Evolutionary conservation across 2,797 vertebrate species (phyloP), one percentile per base, ranked within the genome.

Genomic region (Scarus forsteni): DNA sequence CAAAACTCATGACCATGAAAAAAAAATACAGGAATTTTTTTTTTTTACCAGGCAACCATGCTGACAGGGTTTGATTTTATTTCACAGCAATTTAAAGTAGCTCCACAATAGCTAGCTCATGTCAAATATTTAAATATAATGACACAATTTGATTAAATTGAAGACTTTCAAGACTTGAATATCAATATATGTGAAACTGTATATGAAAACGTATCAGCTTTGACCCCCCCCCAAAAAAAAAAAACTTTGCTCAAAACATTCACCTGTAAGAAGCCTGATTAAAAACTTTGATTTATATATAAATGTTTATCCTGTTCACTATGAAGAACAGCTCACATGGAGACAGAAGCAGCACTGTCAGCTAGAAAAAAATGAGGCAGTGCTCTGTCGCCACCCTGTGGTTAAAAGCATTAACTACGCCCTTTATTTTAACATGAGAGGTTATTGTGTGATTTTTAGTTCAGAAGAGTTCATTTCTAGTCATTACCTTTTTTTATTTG

Each of bases 371-470:
- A 43, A 39, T 13, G 12, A 3, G 45, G 13, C 18, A 44, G 75
- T 19, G 35, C 72, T 84, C 68, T 90, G 85, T 62, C 66, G 66
- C 88, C 90, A 66, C 73, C 0, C n/a, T 42, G 85, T 89, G 88
- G 88, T 42, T 10, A 0, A 54, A 58, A 57, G 5, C 10, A 11
- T 10, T 0, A 75, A 75, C 0, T 69, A 36, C 86, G 86, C 6
- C 18, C 16, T 19, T 6, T 0, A 0, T 18, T n/a, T 18, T 42
- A 3, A 15, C 27, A 35, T 13, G 1, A 1, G 0, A 11, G 3
- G 3, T 3, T 38, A 45, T 8, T 14, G 1, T 5, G 0, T 6
- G 16, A 11, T 34, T 38, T 34, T 49, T 8, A 18, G 1, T 10
- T 34, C 7, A 8, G 11, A 10, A 49, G 19, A 9, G 14, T 10